A percentile compares a stretch with the other conserved stretches of the same genome.
These are phyloP conservation scores for Trisateles emortualis DNA, from an alignment of 2,888 invertebrate species.

Conservation along the genomic window DNA sequence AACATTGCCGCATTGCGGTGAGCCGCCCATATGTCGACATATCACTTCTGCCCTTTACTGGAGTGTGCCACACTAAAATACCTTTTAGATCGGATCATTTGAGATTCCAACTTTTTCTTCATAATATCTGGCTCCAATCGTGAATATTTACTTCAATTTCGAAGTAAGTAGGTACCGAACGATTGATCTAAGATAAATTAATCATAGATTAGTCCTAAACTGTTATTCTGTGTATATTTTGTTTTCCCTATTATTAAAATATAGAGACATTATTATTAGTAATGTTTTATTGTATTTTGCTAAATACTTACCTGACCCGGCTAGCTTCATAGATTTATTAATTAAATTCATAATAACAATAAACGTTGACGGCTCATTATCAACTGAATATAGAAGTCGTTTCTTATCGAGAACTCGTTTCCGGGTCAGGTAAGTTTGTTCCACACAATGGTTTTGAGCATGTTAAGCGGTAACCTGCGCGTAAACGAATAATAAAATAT, in stretches of 20 bases:
- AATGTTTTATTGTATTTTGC: background rate
- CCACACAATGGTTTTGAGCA: slow-evolving; percentile 56
- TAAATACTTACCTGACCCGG: no score
- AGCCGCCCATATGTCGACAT: slow-evolving; percentile 79
- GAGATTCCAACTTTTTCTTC: slow-evolving; percentile 38
- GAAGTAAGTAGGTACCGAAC: no score
- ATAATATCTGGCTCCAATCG: background rate
- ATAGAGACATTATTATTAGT: background rate
- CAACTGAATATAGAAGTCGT: slow-evolving; percentile 46
- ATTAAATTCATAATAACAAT: slow-evolving; percentile 23
- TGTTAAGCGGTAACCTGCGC: slow-evolving; percentile 48
- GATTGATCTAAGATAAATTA: no score
- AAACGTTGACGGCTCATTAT: slow-evolving; percentile 47
- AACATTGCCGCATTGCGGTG: slow-evolving; percentile 84
- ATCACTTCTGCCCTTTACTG: slow-evolving; percentile 81
- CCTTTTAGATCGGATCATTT: slow-evolving; percentile 55
- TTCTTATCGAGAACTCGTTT: slow-evolving; percentile 59
- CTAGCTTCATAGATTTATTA: background rate
- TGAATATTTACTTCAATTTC: background rate
- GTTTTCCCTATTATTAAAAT: no score
- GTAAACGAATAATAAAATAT: slow-evolving; percentile 54
- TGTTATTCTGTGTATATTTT: no score
- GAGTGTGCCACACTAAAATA: slow-evolving; percentile 59
- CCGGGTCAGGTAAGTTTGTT: slow-evolving; percentile 64
- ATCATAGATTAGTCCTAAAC: no score